Evolutionary conservation across 35 echinoderm and acorn worm genomes (phyloP), one percentile per base, ranked within the genome.

Genomic region (Heliocidaris tuberculata): DNA sequence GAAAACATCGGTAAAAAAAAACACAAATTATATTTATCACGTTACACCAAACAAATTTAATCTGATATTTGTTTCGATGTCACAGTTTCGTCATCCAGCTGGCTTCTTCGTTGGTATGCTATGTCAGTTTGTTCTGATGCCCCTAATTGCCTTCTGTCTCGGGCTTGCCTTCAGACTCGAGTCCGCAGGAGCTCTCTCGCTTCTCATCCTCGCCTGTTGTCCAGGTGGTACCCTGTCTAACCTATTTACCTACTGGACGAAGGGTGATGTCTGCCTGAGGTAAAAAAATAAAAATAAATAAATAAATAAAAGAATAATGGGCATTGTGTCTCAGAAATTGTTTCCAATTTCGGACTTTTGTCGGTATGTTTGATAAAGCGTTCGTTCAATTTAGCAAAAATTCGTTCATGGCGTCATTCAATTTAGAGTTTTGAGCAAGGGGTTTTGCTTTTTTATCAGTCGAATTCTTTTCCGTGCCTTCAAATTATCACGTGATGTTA

Each of bases 231-330:
- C 92, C 15, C 59, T 85, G 8, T 96, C 92, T 0, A 94, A 96
- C 24, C 48, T 96, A 1, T 96, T 96, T 87, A 96, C 95, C 3
- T 96, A 94, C 85, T 96, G 92, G 95, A 94, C 32, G 16, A 31
- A 96, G 15, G 95, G 95, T 2, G 95, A 96, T 86, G 65, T 96
- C 15, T 96, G 95, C 48, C 48, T 96, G 9, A 96, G 95, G 95
- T 96, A 85, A 35, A 27, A 78, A 78, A 60, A 12, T 60, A 60
- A 19, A 12, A 42, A 42, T 42, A 42, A 42, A 42, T 42, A 0
- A 0, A 42, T 42, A 42, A 42, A 1, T 42, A n/a, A n/a, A n/a
- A n/a, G n/a, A n/a, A 42, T 42, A 42, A 42, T 3, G 35, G 35
- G 35, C 35, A 42, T 42, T 42, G 35, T 42, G 35, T 42, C 35